These are phyloP conservation scores for Telenomus remus DNA, from an alignment of 1,140 invertebrate genomes.

Conservation along the genomic window DNA sequence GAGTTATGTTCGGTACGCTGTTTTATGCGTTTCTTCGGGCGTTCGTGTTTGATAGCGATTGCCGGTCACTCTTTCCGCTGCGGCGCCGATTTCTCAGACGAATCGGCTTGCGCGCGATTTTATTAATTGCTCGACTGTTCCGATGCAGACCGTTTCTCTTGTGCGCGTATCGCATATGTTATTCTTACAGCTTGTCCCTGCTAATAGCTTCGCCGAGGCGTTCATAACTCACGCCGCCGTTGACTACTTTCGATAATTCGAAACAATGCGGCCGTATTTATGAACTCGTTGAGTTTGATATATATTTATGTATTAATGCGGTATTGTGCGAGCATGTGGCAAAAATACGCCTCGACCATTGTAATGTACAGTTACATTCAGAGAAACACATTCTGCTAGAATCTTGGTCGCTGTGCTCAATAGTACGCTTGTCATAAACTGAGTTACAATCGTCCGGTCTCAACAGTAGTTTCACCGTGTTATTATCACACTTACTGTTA, in stretches of 20 bases:
- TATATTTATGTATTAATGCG: slow-evolving; percentile 43
- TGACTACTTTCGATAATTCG: slow-evolving; percentile 37
- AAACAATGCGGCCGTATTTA: slow-evolving; percentile 48
- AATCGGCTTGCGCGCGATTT: slow-evolving; percentile 31
- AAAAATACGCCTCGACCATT: slow-evolving; percentile 16
- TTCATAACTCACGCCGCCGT: slow-evolving; percentile 27
- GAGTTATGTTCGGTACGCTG: slow-evolving; percentile 45
- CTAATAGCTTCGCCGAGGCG: slow-evolving; percentile 34
- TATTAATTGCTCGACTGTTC: slow-evolving; percentile 38
- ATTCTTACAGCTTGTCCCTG: slow-evolving; percentile 36
- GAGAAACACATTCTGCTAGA: slow-evolving; percentile 6
- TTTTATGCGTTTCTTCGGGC: slow-evolving; percentile 51
- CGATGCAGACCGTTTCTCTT: slow-evolving; percentile 31
- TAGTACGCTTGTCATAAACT: neutral
- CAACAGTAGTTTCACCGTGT: slow-evolving; percentile 1
- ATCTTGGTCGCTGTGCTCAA: neutral
- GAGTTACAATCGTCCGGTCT: neutral
- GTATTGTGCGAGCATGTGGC: slow-evolving; percentile 25
- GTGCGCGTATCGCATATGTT: slow-evolving; percentile 19
- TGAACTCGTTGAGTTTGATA: slow-evolving; percentile 47
- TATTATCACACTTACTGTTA: neutral
- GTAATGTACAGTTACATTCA: slow-evolving; percentile 19
- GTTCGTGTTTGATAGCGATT: slow-evolving; percentile 33
- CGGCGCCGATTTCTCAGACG: slow-evolving; percentile 19
- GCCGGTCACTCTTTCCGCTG: slow-evolving; percentile 18